Evolutionary conservation across 2,113 vertebrate species (phyloP), one percentile per base, ranked within the genome.

Genomic region (Chlorodrepanis virens): DNA sequence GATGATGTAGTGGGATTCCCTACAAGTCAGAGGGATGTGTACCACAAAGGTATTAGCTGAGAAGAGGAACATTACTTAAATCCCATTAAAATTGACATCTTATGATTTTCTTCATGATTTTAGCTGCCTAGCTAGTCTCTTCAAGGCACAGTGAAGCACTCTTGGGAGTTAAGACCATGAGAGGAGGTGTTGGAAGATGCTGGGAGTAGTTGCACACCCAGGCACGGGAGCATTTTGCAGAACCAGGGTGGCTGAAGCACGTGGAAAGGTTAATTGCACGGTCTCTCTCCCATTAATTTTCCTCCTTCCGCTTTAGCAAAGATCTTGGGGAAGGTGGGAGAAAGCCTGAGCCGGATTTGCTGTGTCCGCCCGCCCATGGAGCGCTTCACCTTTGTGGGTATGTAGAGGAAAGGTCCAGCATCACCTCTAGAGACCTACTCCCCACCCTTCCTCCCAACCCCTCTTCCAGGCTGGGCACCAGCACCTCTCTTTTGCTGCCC

Each of bases 301-400:
- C 2, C 60, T 75, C 68, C 77, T 94, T 54, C 37, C 40, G 60
- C 70, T 57, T 31, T 68, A 99, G 99, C 99, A 96, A 99, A 99
- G 96, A 97, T 99, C 84, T 98, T 99, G 97, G 99, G 99, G 68
- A 99, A 99, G 94, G 97, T 99, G 93, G 99, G 99, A 29, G 99
- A 99, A 95, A 99, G 98, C 92, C 92, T 99, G 89, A 99, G 99
- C 80, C 98, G 98, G 90, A 99, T 99, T 95, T 99, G 99, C 97
- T 99, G 99, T 3, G 98, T 98, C n/a, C 99, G 99, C 27, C 99
- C 99, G 0, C 98, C 99, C 6, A 98, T 99, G 87, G 99, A 99
- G 11, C 99, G 98, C 78, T 99, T 99, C 97, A 99, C 99, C 50
- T 99, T 99, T 64, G 98, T 99, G n/a, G 99, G 99, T 99, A 96